A percentile compares a stretch with the other conserved stretches of the same genome.
phyloP scores from a whole-genome alignment of 2,797 vertebrate genomes.

The Alfaro cultratus region DNA sequence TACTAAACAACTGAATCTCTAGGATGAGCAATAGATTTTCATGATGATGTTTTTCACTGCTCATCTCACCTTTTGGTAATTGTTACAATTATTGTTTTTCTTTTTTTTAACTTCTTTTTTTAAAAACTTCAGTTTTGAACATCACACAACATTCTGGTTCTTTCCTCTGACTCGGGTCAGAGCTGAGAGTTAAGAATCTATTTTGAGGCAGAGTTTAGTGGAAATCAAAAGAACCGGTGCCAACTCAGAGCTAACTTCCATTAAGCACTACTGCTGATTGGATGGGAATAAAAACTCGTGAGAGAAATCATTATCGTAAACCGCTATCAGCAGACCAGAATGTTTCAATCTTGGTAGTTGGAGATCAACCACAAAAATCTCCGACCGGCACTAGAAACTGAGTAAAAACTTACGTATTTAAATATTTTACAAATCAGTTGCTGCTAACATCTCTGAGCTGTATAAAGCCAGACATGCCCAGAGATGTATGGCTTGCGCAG shows the following conservation, averaged over 20 bases:
- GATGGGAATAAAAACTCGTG: background rate
- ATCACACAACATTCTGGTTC: background rate
- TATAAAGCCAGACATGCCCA: slow-evolving; percentile 6
- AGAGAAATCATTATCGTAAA: background rate
- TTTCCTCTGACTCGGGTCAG: background rate
- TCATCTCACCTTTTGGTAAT: background rate
- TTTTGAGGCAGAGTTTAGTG: background rate
- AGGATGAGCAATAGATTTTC: too few relatives aligned
- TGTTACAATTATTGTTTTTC: background rate
- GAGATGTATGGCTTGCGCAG: slow-evolving; percentile 48
- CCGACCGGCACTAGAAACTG: background rate
- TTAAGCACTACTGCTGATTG: background rate
- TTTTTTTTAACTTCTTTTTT: background rate
- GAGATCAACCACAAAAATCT: background rate
- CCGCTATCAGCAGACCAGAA: background rate
- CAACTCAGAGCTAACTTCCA: background rate
- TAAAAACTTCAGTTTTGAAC: background rate
- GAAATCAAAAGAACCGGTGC: background rate
- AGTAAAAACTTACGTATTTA: background rate
- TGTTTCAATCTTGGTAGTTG: background rate
- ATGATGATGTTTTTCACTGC: too few relatives aligned
- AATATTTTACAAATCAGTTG: slow-evolving; percentile 1
- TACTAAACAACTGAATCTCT: background rate
- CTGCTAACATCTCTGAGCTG: slow-evolving; percentile 9
- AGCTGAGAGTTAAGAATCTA: background rate